Evolutionary conservation across 2,113 vertebrate species (phyloP).

Genomic region (Ranitomeya variabilis): DNA sequence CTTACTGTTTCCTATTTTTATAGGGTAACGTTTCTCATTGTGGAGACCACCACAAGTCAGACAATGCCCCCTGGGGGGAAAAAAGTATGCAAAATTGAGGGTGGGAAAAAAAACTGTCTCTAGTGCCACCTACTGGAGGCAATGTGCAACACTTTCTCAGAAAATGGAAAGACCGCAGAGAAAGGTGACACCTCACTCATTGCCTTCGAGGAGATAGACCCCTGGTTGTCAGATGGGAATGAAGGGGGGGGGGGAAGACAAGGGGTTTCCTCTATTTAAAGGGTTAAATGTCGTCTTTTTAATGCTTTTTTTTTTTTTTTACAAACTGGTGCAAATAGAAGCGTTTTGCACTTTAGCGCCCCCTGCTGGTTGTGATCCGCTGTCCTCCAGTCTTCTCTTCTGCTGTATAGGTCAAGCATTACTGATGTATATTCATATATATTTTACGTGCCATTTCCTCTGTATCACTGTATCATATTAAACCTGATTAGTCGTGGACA

Average conservation of each 20-base stretch:
- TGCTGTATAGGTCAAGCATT: slow-evolving; percentile 1
- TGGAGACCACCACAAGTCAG: not conserved
- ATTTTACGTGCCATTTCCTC: not conserved
- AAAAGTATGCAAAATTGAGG: no score
- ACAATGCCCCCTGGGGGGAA: no score
- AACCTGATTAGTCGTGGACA: not conserved
- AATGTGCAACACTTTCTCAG: no score
- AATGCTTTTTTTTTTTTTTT: not conserved
- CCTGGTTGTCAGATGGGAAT: not conserved
- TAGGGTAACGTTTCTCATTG: no score
- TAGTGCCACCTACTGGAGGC: no score
- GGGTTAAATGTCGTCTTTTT: no score
- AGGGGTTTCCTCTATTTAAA: not conserved
- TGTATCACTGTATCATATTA: not conserved
- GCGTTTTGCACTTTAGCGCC: not conserved
- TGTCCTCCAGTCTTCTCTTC: not conserved
- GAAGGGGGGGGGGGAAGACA: not conserved
- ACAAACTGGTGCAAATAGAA: not conserved
- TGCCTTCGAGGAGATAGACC: not conserved
- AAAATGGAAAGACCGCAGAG: not conserved
- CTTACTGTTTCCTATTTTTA: no score
- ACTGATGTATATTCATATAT: not conserved
- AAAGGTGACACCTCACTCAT: not conserved
- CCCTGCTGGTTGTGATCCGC: not conserved
- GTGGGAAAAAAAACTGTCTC: no score